A percentile compares a stretch with the other conserved stretches of the same genome.
phyloP scores from a whole-genome alignment of 2,113 vertebrate genomes.

The Eclectus roratus region DNA sequence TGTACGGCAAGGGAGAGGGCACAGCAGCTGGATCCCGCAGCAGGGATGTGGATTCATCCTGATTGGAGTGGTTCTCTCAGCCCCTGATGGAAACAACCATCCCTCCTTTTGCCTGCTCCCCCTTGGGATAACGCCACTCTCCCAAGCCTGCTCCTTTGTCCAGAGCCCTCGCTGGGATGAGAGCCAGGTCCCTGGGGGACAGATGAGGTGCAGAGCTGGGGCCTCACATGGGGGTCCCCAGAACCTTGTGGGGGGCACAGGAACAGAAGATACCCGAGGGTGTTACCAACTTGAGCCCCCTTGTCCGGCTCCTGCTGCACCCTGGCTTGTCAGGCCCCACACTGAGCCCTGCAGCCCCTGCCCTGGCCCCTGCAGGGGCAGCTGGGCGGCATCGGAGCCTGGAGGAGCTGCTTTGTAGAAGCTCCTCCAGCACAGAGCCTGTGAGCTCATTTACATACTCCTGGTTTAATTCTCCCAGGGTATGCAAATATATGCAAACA shows the following conservation, averaged over 20 bases:
- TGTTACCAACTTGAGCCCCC: background rate
- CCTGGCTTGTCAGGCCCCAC: background rate
- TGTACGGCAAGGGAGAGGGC: background rate
- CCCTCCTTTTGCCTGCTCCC: background rate
- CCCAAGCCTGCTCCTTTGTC: background rate
- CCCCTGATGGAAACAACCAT: background rate
- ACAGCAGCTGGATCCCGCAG: background rate
- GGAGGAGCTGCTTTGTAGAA: slow-evolving; percentile 59
- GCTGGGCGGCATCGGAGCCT: background rate
- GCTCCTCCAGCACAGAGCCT: slow-evolving; percentile 66
- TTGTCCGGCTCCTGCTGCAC: background rate
- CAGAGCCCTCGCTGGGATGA: background rate
- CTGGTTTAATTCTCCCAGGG: slow-evolving; percentile 95
- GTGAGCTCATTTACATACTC: slow-evolving; percentile 96
- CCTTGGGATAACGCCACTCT: background rate
- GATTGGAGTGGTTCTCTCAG: background rate
- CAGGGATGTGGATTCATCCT: background rate
- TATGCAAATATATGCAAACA: slow-evolving; percentile 99
- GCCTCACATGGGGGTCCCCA: background rate
- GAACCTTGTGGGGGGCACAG: background rate
- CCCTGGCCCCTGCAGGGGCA: background rate
- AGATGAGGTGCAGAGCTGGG: background rate
- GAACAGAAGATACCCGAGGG: rapidly evolving
- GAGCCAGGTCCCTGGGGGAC: rapidly evolving
- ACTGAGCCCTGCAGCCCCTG: background rate